These are phyloP conservation scores for Philonicus albiceps DNA, from an alignment of 2,888 invertebrate genomes.

Conservation along the genomic window DNA sequence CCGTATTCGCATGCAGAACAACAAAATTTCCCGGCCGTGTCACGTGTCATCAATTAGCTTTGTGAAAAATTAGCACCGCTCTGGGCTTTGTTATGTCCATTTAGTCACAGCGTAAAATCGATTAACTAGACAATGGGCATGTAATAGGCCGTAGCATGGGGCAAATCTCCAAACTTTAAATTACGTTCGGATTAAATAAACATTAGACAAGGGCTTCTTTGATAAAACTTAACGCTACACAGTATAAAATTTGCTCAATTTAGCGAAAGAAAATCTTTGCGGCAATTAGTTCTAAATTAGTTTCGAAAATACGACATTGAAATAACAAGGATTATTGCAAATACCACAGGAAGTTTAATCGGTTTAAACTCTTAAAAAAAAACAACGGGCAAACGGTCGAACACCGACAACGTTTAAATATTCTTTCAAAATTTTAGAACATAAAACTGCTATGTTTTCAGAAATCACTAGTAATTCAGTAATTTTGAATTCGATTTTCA, in stretches of 20 bases:
- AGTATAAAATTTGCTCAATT: not conserved
- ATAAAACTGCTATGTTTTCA: no score
- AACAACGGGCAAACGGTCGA: no score
- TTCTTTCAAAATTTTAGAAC: no score
- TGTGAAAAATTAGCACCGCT: not conserved
- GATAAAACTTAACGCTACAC: not conserved
- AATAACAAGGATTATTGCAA: no score
- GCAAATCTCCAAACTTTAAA: not conserved
- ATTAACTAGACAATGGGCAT: not conserved
- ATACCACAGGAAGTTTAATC: no score
- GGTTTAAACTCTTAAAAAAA: no score
- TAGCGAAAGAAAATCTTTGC: not conserved
- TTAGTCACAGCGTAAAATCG: not conserved
- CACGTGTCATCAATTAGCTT: slow-evolving; percentile 6
- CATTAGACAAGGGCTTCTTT: not conserved
- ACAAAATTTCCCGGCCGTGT: not conserved
- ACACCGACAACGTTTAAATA: no score
- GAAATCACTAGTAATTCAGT: no score
- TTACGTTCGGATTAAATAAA: not conserved
- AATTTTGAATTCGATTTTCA: no score
- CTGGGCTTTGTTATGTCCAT: not conserved
- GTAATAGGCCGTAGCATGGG: not conserved
- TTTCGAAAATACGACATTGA: no score
- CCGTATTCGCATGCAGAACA: not conserved
- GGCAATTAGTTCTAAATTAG: not conserved